phyloP scores from a whole-genome alignment of 2,888 invertebrate species.

The Eutolmus rufibarbis region DNA sequence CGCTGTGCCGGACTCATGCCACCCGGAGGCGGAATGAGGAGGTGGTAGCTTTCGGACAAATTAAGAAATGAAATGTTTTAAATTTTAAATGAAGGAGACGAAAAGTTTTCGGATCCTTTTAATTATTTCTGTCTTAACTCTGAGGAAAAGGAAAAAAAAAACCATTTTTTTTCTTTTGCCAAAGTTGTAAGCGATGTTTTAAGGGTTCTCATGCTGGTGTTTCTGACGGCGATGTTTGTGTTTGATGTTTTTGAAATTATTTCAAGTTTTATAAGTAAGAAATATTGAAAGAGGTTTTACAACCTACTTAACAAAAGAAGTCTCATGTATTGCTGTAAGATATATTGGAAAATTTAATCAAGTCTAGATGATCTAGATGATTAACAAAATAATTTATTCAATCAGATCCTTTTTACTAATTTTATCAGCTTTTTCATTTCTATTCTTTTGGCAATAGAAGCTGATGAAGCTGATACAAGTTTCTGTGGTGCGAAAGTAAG shows the following conservation, averaged over 20 bases:
- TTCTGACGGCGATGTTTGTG: neutral
- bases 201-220: neutral
- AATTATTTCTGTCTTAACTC: neutral
- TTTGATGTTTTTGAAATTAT: neutral
- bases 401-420: too few relatives aligned
- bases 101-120: neutral
- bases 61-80: neutral
- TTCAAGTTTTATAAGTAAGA: neutral
- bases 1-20: neutral
- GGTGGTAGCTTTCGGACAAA: neutral
- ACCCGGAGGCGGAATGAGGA: neutral
- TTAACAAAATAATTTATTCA: too few relatives aligned
- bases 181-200: neutral
- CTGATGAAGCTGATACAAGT: too few relatives aligned
- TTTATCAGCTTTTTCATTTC: too few relatives aligned
- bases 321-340: neutral
- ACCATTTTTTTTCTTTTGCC: neutral
- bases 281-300: neutral
- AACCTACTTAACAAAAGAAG: neutral
- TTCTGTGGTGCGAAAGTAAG: too few relatives aligned
- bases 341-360: too few relatives aligned
- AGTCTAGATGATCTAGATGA: too few relatives aligned
- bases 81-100: neutral
- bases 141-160: too few relatives aligned
- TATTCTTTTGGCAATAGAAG: too few relatives aligned